These are phyloP conservation scores for Catonia carolina DNA, from an alignment of 2,888 invertebrate genomes.

Conservation along the genomic window DNA sequence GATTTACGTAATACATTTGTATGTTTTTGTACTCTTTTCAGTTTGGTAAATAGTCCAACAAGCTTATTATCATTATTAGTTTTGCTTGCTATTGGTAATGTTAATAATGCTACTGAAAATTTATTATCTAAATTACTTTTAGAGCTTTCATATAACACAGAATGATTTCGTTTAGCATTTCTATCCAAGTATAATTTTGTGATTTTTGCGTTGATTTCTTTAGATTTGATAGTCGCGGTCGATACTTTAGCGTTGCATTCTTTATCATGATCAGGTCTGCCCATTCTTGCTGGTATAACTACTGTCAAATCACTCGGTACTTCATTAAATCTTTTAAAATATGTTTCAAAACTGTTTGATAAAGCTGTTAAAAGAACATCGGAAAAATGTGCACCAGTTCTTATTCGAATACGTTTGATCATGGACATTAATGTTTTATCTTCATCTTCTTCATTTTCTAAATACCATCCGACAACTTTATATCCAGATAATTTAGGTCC, in stretches of 20 bases:
- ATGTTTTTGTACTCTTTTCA: conserved; percentile 28
- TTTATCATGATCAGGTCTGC: conserved; percentile 20
- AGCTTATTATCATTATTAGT: conserved; percentile 26
- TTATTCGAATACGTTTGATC: conserved; percentile 41
- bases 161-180: conserved; percentile 8
- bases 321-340: conserved; percentile 19
- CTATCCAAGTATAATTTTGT: conserved; percentile 14
- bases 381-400: conserved; percentile 41
- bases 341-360: conserved; percentile 45
- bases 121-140: conserved; percentile 42
- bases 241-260: conserved; percentile 3
- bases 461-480: conserved; percentile 44
- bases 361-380: conserved; percentile 47
- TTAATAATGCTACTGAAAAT: conserved; percentile 48
- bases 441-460: conserved; percentile 36
- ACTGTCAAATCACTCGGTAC: conserved; percentile 37
- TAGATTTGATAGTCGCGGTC: conserved; percentile 11
- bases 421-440: conserved; percentile 40
- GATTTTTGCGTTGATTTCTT: conserved; percentile 15
- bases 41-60: conserved; percentile 20
- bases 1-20: conserved; percentile 42
- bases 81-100: conserved; percentile 42
- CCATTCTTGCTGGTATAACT: conserved; percentile 39
- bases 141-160: not conserved
- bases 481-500: conserved; percentile 44